Conservation (phyloP, 2,888 invertebrate genomes). For the Aphrophora alni region DNA sequence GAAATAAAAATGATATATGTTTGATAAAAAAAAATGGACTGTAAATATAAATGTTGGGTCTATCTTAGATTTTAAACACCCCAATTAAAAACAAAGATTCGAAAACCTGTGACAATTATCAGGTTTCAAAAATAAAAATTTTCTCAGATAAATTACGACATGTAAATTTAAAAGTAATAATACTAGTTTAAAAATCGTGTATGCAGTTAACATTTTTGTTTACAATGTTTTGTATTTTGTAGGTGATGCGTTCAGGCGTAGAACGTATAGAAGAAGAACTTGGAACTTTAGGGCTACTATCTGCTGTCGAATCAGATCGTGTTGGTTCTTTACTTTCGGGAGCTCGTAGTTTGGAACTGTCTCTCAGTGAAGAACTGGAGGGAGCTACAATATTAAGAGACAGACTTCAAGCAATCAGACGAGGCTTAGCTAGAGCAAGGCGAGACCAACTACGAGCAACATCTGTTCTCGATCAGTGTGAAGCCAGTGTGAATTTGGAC, state of each 20-base stretch:
- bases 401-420: constrained; percentile 73
- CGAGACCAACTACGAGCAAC: constrained; percentile 69
- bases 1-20: too few relatives aligned
- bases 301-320: constrained; percentile 77
- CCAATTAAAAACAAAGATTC: too few relatives aligned
- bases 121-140: too few relatives aligned
- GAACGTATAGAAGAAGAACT: constrained; percentile 75
- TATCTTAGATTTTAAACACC: too few relatives aligned
- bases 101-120: too few relatives aligned
- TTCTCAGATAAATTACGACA: too few relatives aligned
- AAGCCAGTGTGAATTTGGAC: constrained; percentile 72
- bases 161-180: too few relatives aligned
- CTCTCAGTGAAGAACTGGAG: constrained; percentile 79
- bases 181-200: too few relatives aligned
- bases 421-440: constrained; percentile 72
- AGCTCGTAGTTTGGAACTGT: constrained; percentile 73
- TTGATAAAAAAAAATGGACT: too few relatives aligned
- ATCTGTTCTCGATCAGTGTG: constrained; percentile 71
- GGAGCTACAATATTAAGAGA: constrained; percentile 76
- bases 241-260: constrained; percentile 48
- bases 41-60: too few relatives aligned
- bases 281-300: constrained; percentile 74
- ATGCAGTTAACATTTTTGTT: too few relatives aligned
- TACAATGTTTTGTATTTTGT: too few relatives aligned
- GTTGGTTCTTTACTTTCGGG: constrained; percentile 73